Base-by-base conservation (phyloP, 2,888 invertebrate species). In the Diarsia mendica region DNA sequence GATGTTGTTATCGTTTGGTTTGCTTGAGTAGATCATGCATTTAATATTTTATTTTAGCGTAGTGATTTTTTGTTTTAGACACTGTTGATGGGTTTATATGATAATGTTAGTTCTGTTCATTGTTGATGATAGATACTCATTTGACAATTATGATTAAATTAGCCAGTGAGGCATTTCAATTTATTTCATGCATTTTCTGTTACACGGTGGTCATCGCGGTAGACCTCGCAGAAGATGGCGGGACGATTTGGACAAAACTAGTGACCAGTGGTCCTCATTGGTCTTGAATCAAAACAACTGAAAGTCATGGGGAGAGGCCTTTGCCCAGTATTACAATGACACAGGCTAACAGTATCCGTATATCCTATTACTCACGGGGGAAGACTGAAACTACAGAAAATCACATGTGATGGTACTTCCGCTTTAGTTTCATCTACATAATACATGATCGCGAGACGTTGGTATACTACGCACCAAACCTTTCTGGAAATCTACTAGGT, bases 1-100 rank as follows among this genome's bases (percentile, higher is more conserved):
- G 82, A 87, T 85, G 83, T 79, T 76, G 69, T 72, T 78, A 83
- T 75, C 76, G 51, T 20, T 44, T 18, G n/a, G 67, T 67, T 44
- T n/a, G 49, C 49, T 67, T 63, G 63, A 67, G 44, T 46, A 46
- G 46, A 67, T 67, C 61, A 46, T 75, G 49, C 33, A 33, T 80
- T 72, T 53, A n/a, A 61, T 51, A 33, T 61, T 48, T 53, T 61
- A n/a, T 51, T 66, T 51, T 51, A 18, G 11, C 39, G 3, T 39
- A n/a, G 20, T 46, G 18, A 18, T 58, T 58, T 18, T 64, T 64
- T 18, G 15, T 71, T 79, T 44, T 18, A 5, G 23, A n/a, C 1
- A 18, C 8, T 49, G 20, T 55, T 64, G 0, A 63, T 33, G 15
- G 33, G 2, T 65, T 80, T 4, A n/a, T 71, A 23, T 33, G 49